phyloP scores from a whole-genome alignment of 2,888 invertebrate genomes.

The Leptura quadrifasciata region DNA sequence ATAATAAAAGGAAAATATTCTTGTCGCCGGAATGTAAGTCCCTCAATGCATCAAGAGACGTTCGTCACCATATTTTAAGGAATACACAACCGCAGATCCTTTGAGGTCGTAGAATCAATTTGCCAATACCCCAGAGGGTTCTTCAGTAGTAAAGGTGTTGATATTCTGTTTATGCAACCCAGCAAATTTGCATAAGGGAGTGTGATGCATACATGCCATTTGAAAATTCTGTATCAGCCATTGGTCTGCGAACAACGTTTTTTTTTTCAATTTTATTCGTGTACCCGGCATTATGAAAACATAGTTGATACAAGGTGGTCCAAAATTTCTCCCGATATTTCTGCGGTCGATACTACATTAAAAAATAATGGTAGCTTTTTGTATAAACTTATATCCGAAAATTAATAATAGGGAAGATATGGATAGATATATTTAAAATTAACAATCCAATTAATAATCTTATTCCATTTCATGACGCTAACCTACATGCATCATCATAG shows the following conservation, averaged over 20 bases:
- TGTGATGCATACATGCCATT: conserved; percentile 57
- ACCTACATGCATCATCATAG: not conserved
- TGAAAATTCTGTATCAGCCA: conserved; percentile 41
- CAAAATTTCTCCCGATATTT: no score
- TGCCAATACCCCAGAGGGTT: conserved; percentile 50
- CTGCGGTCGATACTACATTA: no score
- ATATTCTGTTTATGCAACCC: conserved; percentile 60
- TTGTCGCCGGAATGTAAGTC: not conserved
- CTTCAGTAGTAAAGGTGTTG: conserved; percentile 53
- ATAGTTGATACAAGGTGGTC: no score
- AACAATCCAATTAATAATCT: not conserved
- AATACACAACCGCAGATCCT: conserved; percentile 52
- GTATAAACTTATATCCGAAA: no score
- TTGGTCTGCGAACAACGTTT: not conserved
- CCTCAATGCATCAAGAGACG: conserved; percentile 37
- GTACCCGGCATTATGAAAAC: not conserved
- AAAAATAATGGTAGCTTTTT: no score
- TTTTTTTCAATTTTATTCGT: not conserved
- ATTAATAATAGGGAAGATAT: no score
- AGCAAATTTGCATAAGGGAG: conserved; percentile 57
- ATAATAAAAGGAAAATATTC: not conserved
- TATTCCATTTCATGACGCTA: not conserved
- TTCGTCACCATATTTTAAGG: conserved; percentile 52
- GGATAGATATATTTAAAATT: no score
- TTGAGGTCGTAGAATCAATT: conserved; percentile 57